These are phyloP conservation scores for Promerops cafer DNA, from an alignment of 2,113 vertebrate genomes.

Conservation along the genomic window DNA sequence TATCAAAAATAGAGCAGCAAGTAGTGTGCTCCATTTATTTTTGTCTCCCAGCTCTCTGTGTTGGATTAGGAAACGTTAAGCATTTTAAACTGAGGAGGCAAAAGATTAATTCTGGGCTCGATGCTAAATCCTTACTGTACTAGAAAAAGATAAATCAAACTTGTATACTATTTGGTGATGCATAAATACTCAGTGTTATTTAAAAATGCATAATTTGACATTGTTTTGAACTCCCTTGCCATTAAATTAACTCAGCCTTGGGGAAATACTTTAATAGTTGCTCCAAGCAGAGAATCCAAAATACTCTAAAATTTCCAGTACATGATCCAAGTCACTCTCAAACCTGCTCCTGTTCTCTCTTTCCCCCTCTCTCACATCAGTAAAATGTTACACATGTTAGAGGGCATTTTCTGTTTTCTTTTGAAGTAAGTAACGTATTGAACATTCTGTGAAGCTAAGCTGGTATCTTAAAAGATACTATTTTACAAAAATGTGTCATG, in stretches of 20 bases:
- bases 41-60: neutral
- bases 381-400: neutral
- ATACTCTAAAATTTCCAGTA: neutral
- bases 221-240: neutral
- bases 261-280: neutral
- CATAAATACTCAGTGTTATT: slow-evolving; percentile 8
- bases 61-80: slow-evolving; percentile 32
- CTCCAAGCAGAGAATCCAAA: neutral
- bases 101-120: neutral
- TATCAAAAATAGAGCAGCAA: neutral
- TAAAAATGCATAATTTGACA: slow-evolving; percentile 25
- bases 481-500: neutral
- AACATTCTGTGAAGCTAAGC: neutral
- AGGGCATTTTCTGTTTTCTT: neutral
- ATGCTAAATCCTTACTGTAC: neutral
- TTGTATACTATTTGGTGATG: neutral
- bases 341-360: neutral
- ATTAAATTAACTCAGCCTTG: slow-evolving; percentile 1
- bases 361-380: neutral
- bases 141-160: neutral
- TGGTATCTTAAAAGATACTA: neutral
- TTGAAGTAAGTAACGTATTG: neutral
- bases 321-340: neutral
- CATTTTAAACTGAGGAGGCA: slow-evolving; percentile 22
- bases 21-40: slow-evolving; percentile 16